These are phyloP conservation scores for Microtus pennsylvanicus DNA, from an alignment of 2,113 vertebrate genomes.

Conservation along the genomic window DNA sequence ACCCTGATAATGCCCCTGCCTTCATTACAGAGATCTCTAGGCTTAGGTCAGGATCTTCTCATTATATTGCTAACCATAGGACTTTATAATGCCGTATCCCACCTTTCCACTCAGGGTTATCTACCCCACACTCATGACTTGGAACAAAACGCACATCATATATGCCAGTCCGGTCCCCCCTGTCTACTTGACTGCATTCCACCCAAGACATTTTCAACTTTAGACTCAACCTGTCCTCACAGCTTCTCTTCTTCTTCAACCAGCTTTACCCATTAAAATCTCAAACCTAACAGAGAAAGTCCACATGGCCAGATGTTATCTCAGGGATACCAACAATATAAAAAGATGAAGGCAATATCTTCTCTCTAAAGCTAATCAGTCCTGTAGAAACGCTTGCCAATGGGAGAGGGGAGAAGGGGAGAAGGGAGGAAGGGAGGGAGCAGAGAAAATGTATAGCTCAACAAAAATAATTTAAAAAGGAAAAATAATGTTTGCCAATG, in stretches of 20 bases:
- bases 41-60: neutral
- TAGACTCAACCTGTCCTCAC: neutral
- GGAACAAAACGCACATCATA: too few relatives aligned
- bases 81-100: neutral
- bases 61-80: neutral
- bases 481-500: too few relatives aligned
- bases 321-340: neutral
- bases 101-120: neutral
- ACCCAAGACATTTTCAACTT: neutral
- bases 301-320: neutral
- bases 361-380: neutral
- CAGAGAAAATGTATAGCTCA: too few relatives aligned
- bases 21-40: neutral
- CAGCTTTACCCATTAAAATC: neutral
- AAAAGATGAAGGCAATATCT: neutral
- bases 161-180: too few relatives aligned
- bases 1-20: neutral
- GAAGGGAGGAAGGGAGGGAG: too few relatives aligned
- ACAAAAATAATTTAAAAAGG: too few relatives aligned
- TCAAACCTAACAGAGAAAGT: neutral
- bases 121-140: neutral
- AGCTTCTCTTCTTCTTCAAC: neutral
- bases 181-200: neutral
- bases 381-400: neutral
- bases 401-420: too few relatives aligned